Evolutionary conservation across 2,113 vertebrate genomes (phyloP).

Genomic region (Phalacrocorax pelagicus): DNA sequence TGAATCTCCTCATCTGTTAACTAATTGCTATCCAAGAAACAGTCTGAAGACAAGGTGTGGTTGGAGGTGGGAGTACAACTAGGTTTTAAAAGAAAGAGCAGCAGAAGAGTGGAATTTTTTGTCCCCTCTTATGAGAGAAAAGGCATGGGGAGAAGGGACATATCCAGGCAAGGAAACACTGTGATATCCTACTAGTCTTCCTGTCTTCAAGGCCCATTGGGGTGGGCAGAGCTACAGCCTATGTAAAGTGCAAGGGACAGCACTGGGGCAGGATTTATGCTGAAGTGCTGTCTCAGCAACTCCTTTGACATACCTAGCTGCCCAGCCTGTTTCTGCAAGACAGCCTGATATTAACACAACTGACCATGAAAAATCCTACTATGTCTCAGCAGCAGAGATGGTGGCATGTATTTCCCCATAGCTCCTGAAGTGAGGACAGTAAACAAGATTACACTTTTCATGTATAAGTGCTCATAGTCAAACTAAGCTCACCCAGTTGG

Average conservation of each 20-base stretch:
- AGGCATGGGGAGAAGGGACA: not conserved
- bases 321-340: not conserved
- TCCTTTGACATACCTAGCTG: not conserved
- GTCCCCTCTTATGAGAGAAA: not conserved
- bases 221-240: not conserved
- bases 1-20: not conserved
- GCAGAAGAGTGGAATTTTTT: not conserved
- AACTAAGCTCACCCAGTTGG: not conserved
- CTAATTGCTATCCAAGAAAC: not conserved
- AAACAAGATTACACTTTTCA: not conserved
- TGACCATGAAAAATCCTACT: not conserved
- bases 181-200: not conserved
- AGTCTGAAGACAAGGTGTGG: not conserved
- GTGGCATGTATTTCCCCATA: not conserved
- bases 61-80: not conserved
- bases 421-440: not conserved
- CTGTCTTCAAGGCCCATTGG: rapidly evolving
- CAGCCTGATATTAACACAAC: not conserved
- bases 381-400: no score
- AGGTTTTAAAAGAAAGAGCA: not conserved
- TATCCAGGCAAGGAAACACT: not conserved
- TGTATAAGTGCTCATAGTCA: not conserved
- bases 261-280: not conserved
- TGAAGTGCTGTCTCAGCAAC: not conserved
- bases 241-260: not conserved